A percentile compares a stretch with the other conserved stretches of the same genome.
Conservation (phyloP, 2,113 vertebrate species). For the Telmatochromis sp. region DNA sequence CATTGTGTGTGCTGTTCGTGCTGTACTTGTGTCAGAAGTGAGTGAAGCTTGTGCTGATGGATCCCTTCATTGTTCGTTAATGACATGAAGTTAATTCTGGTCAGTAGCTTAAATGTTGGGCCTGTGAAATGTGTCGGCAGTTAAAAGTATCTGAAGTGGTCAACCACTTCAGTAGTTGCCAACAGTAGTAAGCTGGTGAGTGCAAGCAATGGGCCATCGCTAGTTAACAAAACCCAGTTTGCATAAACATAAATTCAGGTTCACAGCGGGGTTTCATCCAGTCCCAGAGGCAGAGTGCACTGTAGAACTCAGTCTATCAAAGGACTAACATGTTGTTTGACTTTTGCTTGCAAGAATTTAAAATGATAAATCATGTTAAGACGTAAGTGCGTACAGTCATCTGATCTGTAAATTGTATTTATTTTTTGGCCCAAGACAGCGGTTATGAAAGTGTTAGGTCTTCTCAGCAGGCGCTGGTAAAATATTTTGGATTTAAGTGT, state of each 20-base stretch:
- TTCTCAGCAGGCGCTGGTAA: background rate
- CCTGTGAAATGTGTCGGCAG: background rate
- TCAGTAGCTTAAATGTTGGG: background rate
- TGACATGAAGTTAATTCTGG: background rate
- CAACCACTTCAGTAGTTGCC: background rate
- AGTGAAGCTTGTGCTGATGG: background rate
- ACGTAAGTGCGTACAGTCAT: fast-evolving
- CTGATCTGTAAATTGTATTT: background rate
- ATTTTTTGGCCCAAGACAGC: background rate
- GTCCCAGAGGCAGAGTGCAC: background rate
- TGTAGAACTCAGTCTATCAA: background rate
- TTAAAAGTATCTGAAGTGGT: background rate
- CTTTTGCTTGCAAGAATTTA: background rate
- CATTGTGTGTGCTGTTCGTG: background rate
- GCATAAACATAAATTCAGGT: background rate
- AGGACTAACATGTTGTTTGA: background rate
- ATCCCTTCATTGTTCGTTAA: background rate
- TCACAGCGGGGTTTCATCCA: fast-evolving
- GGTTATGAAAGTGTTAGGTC: background rate
- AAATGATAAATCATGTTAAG: background rate
- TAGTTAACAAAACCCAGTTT: fast-evolving
- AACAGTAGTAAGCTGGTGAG: background rate
- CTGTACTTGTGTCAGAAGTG: background rate
- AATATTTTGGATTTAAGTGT: background rate
- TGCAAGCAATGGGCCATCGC: background rate